Conservation (phyloP, 2,888 invertebrate genomes). For the Cephus nigrinus region DNA sequence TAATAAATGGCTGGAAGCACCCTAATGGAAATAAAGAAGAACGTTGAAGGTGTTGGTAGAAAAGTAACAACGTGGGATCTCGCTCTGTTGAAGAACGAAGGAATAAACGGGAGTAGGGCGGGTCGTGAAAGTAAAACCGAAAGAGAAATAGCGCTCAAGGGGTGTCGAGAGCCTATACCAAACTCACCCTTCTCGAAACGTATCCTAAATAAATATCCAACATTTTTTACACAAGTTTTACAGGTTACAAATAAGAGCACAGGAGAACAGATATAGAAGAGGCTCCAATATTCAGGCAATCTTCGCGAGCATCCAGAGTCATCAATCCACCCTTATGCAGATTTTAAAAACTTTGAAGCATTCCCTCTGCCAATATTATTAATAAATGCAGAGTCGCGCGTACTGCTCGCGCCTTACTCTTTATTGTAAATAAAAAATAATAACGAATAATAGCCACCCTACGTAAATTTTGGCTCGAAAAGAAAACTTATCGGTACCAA, state of each 20-base stretch:
- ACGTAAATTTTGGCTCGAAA: neutral
- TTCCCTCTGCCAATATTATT: neutral
- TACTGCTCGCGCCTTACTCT: neutral
- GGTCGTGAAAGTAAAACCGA: conserved; percentile 10
- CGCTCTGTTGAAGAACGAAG: conserved; percentile 14
- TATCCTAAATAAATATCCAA: conserved; percentile 52
- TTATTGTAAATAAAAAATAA: neutral
- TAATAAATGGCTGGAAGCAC: conserved; percentile 42
- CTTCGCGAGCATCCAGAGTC: neutral
- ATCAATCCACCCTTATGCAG: neutral
- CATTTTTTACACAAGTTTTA: conserved; percentile 38
- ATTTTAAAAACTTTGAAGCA: neutral
- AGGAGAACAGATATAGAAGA: neutral
- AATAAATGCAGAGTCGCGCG: neutral
- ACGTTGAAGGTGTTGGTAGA: conserved; percentile 26
- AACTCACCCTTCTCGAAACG: conserved; percentile 28
- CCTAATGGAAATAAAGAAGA: conserved; percentile 48
- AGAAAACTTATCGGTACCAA: neutral
- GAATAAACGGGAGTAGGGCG: conserved; percentile 12
- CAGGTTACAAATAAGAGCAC: conserved; percentile 26
- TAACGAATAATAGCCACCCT: neutral
- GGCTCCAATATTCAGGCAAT: neutral
- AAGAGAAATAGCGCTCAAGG: conserved; percentile 41
- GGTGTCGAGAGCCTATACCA: conserved; percentile 30
- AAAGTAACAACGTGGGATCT: conserved; percentile 17